Conservation (phyloP, 2,888 invertebrate genomes). For the Diarsia dahlii region DNA sequence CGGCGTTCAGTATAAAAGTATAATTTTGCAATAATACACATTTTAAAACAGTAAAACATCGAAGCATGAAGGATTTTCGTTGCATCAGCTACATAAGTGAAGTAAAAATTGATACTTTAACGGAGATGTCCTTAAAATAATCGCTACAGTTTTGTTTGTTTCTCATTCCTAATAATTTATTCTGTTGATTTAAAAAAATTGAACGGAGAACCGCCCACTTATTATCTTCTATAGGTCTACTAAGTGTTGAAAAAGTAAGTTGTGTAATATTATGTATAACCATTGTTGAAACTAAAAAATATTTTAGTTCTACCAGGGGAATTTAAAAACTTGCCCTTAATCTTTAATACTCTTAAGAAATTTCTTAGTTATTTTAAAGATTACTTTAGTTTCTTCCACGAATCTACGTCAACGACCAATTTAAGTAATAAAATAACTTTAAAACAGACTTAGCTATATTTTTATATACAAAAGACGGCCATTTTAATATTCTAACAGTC, state of each 20-base stretch:
- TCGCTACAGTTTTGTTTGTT: too few species aligned
- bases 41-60: not conserved
- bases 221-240: not conserved
- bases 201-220: not conserved
- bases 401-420: slow-evolving; percentile 34
- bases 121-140: too few species aligned
- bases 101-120: too few species aligned
- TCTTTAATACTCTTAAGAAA: not conserved
- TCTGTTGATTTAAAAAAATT: not conserved
- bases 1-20: too few species aligned
- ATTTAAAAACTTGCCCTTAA: slow-evolving; percentile 3
- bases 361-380: not conserved
- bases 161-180: not conserved
- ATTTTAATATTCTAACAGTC: slow-evolving; percentile 40
- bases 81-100: too few species aligned
- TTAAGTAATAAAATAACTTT: slow-evolving; percentile 33
- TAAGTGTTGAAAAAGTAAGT: not conserved
- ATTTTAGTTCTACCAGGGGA: not conserved
- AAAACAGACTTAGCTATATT: slow-evolving; percentile 2
- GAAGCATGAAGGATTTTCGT: not conserved
- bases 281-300: not conserved
- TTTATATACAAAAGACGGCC: slow-evolving; percentile 9
- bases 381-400: slow-evolving; percentile 3
- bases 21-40: too few species aligned
- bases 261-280: not conserved